Evolutionary conservation across 2,888 invertebrate genomes (phyloP).

Genomic region (Syrista parreyssii): DNA sequence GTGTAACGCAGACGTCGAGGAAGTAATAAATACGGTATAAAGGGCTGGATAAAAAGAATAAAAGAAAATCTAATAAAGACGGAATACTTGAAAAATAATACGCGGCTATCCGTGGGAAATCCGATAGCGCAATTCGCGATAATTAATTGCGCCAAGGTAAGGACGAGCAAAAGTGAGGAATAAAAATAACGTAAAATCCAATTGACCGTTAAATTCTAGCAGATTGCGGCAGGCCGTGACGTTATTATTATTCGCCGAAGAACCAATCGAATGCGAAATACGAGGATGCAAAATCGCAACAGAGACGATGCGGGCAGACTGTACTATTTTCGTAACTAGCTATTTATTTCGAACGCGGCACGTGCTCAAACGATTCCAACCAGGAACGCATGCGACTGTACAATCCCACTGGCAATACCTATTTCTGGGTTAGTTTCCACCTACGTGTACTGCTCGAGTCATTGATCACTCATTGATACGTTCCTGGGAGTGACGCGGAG

Average conservation of each 20-base stretch:
- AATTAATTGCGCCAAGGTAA: background rate
- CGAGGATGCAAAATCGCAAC: background rate
- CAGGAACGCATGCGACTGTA: background rate
- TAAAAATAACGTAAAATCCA: constrained; percentile 3
- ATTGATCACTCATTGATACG: background rate
- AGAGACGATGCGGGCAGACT: constrained; percentile 5
- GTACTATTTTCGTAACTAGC: constrained; percentile 30
- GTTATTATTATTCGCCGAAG: constrained; percentile 31
- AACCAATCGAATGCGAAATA: constrained; percentile 25
- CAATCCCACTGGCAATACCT: background rate
- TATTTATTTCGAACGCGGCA: constrained; percentile 32
- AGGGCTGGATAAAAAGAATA: background rate
- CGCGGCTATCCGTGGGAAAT: background rate
- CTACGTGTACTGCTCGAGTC: background rate
- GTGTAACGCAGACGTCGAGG: background rate
- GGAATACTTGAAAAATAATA: background rate
- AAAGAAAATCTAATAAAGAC: background rate
- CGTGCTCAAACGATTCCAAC: constrained; percentile 21
- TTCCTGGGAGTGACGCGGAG: background rate
- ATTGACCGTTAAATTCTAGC: constrained; percentile 7
- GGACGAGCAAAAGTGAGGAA: background rate
- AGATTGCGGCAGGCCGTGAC: constrained; percentile 14
- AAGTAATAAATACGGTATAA: background rate
- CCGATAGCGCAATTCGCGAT: background rate
- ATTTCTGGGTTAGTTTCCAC: background rate